These are phyloP conservation scores for Dicentrarchus labrax DNA, from an alignment of 2,113 vertebrate genomes.

Conservation along the genomic window DNA sequence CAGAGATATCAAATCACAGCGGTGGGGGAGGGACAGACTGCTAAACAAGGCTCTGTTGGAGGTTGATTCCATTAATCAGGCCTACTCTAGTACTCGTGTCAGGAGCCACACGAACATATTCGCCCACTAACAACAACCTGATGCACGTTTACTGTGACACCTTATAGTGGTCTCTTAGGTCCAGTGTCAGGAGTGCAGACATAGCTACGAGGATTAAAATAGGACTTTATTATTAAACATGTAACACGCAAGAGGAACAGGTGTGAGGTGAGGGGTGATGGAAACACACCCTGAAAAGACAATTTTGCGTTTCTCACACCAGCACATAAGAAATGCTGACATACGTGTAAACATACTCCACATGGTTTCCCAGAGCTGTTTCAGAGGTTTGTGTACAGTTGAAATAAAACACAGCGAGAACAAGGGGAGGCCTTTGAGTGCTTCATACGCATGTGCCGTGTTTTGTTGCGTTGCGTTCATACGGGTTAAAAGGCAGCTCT, in stretches of 20 bases:
- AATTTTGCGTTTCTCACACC: slow-evolving; percentile 29
- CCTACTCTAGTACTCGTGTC: slow-evolving; percentile 43
- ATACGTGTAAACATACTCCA: slow-evolving; percentile 39
- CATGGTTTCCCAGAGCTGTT: slow-evolving; percentile 27
- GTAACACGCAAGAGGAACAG: slow-evolving; percentile 52
- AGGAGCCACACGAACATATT: slow-evolving; percentile 49
- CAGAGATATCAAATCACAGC: slow-evolving; percentile 77
- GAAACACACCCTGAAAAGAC: slow-evolving; percentile 37
- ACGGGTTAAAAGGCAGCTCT: slow-evolving; percentile 45
- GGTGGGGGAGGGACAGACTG: slow-evolving; percentile 50
- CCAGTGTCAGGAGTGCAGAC: neutral
- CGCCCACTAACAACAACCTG: slow-evolving; percentile 27
- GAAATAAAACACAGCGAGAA: slow-evolving; percentile 22
- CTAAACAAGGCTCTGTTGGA: slow-evolving; percentile 43
- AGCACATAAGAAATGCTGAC: slow-evolving; percentile 30
- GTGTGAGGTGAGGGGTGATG: slow-evolving; percentile 43
- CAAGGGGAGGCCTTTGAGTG: neutral
- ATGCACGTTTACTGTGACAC: slow-evolving; percentile 34
- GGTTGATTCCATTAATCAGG: slow-evolving; percentile 68
- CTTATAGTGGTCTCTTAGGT: neutral
- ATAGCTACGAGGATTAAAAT: slow-evolving; percentile 49
- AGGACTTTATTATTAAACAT: slow-evolving; percentile 61
- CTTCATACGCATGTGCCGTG: slow-evolving; percentile 23
- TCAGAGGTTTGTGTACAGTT: slow-evolving; percentile 23
- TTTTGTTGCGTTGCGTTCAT: slow-evolving; percentile 15